These are phyloP conservation scores for Saimiri boliviensis DNA, from an alignment of 2,113 vertebrate species.

Conservation along the genomic window DNA sequence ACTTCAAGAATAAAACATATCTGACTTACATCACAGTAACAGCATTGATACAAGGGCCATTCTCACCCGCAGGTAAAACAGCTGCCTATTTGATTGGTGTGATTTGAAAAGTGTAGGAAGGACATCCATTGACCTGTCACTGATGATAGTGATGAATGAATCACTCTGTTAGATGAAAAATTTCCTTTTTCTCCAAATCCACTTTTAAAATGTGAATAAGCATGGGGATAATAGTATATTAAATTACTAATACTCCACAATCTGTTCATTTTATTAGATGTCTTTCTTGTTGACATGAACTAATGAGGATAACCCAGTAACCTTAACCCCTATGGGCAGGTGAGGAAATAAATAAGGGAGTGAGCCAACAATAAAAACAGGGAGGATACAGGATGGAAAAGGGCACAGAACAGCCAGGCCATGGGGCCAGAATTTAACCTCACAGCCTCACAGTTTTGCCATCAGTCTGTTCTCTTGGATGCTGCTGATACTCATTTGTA, in stretches of 20 bases:
- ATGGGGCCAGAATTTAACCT: neutral
- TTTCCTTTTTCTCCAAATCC: neutral
- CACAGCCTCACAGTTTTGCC: neutral
- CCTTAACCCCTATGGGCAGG: rapidly evolving
- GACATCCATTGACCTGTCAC: neutral
- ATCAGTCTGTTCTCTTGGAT: neutral
- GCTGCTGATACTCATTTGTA: neutral
- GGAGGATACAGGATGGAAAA: neutral
- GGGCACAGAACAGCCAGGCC: rapidly evolving
- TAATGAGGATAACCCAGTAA: neutral
- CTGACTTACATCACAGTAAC: neutral
- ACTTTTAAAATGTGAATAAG: neutral
- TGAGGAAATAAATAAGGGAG: neutral
- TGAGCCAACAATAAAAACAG: neutral
- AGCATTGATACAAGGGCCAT: neutral
- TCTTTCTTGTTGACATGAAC: neutral
- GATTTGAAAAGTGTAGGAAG: neutral
- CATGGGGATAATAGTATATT: neutral
- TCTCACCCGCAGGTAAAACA: neutral
- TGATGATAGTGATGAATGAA: neutral
- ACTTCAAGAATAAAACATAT: neutral
- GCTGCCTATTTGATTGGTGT: neutral
- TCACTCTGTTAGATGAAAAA: neutral
- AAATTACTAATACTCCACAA: neutral
- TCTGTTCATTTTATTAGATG: neutral